phyloP scores from a whole-genome alignment of 1,140 invertebrate species.

The Leguminivora glycinivorella region DNA sequence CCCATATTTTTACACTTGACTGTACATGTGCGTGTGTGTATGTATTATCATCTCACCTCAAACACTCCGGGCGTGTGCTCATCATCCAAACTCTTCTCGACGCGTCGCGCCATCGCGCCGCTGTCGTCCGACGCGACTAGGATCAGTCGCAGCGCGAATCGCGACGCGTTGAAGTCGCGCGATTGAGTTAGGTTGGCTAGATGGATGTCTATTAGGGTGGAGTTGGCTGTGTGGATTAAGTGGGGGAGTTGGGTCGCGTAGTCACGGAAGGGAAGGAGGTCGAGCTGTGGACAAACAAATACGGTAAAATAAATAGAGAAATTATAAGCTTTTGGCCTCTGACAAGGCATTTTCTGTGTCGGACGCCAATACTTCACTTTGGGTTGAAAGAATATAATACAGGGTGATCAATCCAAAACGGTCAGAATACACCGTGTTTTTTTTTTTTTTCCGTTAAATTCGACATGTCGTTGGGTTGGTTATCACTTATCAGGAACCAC shows the following conservation, averaged over 20 bases:
- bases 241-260: constrained; percentile 80
- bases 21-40: neutral
- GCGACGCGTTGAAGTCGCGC: constrained; percentile 71
- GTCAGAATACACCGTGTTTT: no score
- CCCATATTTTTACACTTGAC: no score
- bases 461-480: no score
- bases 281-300: constrained; percentile 71
- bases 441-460: no score
- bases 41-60: constrained; percentile 75
- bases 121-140: constrained; percentile 73
- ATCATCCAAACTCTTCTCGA: constrained; percentile 83
- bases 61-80: constrained; percentile 87
- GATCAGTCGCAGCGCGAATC: constrained; percentile 81
- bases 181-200: constrained; percentile 79
- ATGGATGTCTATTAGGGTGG: constrained; percentile 81
- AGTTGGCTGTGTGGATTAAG: constrained; percentile 83
- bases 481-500: no score
- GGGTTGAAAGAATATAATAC: no score
- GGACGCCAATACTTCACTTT: no score
- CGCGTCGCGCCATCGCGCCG: constrained; percentile 64
- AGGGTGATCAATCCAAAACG: no score
- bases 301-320: no score
- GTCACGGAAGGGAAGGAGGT: constrained; percentile 76
- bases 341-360: no score
- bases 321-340: no score